A percentile compares a stretch with the other conserved stretches of the same genome.
These are phyloP conservation scores for Galerucella nymphaeae DNA, from an alignment of 2,888 invertebrate species.

Conservation along the genomic window DNA sequence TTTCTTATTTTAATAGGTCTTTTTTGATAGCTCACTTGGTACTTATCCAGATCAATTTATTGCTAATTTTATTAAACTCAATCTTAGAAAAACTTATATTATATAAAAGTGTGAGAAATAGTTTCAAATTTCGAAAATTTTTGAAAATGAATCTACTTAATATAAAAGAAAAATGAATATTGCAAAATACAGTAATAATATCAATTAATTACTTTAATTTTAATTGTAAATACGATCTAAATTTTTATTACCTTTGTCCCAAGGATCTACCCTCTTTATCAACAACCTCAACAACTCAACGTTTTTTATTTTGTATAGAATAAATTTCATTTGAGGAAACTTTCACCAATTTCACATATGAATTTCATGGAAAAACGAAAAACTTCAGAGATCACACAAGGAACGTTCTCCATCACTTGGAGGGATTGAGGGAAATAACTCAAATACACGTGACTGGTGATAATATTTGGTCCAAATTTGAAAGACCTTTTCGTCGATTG, in stretches of 20 bases:
- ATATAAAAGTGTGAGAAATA: too few relatives aligned
- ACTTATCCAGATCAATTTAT: neutral
- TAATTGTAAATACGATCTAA: neutral
- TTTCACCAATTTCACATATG: neutral
- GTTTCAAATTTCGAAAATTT: too few relatives aligned
- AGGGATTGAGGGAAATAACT: slow-evolving; percentile 10
- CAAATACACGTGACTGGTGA: slow-evolving; percentile 16
- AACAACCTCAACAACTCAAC: too few relatives aligned
- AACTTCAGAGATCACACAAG: neutral
- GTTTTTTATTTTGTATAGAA: too few relatives aligned
- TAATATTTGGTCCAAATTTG: slow-evolving; percentile 14
- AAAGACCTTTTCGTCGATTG: slow-evolving; percentile 11
- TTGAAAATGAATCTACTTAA: too few relatives aligned
- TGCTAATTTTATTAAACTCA: neutral
- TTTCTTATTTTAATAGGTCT: neutral
- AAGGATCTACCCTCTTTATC: neutral
- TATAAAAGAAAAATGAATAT: too few relatives aligned
- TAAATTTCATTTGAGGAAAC: neutral
- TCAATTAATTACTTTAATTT: neutral
- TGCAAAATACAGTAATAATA: neutral
- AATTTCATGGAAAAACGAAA: neutral
- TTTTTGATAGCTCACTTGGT: neutral
- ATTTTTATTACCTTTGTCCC: neutral
- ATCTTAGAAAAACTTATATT: neutral
- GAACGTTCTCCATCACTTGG: neutral